Base-by-base conservation (phyloP, 2,797 vertebrate genomes). In the Gymnoscopelus microlampas region DNA sequence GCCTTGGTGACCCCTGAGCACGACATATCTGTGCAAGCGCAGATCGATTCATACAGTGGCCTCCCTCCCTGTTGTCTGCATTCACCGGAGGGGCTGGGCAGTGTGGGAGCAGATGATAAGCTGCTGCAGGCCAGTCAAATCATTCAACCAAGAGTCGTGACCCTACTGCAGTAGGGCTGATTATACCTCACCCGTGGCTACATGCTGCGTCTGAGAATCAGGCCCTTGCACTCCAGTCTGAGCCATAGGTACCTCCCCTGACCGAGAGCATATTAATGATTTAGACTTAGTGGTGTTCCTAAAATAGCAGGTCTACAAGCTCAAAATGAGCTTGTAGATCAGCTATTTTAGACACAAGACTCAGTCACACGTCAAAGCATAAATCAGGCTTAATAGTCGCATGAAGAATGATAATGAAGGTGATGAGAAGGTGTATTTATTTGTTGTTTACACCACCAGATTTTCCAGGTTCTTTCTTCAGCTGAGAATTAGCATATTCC, bases 11-110 rank as follows among this genome's bases (percentile, higher is more conserved):
- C 85, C 87, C 77, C 83, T 82, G 80, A 66, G 87, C 54, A 44
- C 79, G 81, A 80, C 73, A 65, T 81, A 84, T 84, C 80, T 82
- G 76, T 79, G 76, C 69, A 65, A 71, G 77, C n/a, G 53, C 72
- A 67, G 80, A 91, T 90, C 87, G 82, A 89, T 91, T 90, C 82
- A 89, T 88, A 87, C 83, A 89, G 90, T 84, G 76, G 71, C 60
- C 70, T 65, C 55, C 69, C 74, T 81, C 71, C 51, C 55, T 56
- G 6, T 74, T 77, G 74, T 82, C 81, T 77, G 75, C 71, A 65
- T 79, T 70, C 70, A 62, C 70, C 12, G 47, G 75, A 70, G n/a
- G 68, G 72, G 63, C 67, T 12, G 51, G 73, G 71, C 66, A 64
- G 76, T 67, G 76, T 77, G 77, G 83, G 75, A 89, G 84, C 84